Base-by-base conservation (phyloP, 1,140 invertebrate species). In the Argopecten irradians region DNA sequence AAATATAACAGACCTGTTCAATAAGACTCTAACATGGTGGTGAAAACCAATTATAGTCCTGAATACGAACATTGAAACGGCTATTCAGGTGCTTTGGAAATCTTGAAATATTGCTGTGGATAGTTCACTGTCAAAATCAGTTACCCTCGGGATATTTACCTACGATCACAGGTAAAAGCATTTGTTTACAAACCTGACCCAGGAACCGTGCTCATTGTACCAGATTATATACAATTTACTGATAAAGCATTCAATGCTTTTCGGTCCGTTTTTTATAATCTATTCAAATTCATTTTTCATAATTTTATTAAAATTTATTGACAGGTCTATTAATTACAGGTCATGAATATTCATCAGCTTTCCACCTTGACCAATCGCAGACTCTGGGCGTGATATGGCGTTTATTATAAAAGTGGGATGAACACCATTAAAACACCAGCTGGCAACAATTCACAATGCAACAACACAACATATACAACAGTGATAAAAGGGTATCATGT, bases 1-100 rank as follows among this genome's bases (percentile, higher is more conserved):
- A 71, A 71, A n/a, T 71, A 71, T 71, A 71, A 71, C 55, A 71
- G 55, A 71, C 55, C 55, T 71, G 55, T 71, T 71, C 55, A 71
- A 71, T 71, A 71, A 71, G 55, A 71, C 55, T 71, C 55, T 71
- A 71, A 71, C 55, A 71, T 16, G 28, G 55, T 71, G n/a, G 55
- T 71, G 55, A 71, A 71, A 71, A 71, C 55, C 55, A 71, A 71
- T 71, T 71, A 71, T 16, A 71, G 55, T 11, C 55, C 16, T 71
- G 55, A 71, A 71, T 71, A 28, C n/a, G n/a, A 71, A 71, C 55
- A 71, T 28, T 71, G 55, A 71, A 28, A 71, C n/a, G 16, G 55
- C 55, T 71, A 71, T 71, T 71, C 55, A 71, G 13, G 2, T 28
- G 55, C n/a, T 71, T 71, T 71, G 55, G 55, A 71, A 71, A 71